phyloP scores from a whole-genome alignment of 2,113 vertebrate species.

The Lutjanus erythropterus region DNA sequence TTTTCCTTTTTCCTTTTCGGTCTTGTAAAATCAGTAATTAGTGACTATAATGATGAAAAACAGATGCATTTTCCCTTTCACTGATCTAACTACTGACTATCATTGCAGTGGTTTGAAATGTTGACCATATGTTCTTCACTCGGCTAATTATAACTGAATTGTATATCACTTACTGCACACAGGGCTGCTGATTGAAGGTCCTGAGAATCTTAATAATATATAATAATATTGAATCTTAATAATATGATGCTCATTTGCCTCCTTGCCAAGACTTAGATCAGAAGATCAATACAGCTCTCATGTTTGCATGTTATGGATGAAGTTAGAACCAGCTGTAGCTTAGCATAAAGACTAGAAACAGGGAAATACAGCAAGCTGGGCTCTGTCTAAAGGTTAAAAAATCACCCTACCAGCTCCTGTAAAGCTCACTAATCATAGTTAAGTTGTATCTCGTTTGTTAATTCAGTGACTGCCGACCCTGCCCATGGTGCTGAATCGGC shows the following conservation, averaged over 20 bases:
- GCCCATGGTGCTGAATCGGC: too few species aligned
- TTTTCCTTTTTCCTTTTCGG: neutral
- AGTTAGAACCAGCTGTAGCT: neutral
- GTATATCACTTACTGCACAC: neutral
- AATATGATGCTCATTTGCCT: neutral
- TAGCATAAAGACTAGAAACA: neutral
- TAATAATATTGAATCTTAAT: too few species aligned
- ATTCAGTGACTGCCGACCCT: too few species aligned
- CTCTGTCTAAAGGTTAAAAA: neutral
- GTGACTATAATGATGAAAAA: neutral
- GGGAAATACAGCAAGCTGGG: neutral
- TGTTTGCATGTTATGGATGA: neutral
- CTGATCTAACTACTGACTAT: constrained; percentile 1
- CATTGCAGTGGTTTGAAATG: neutral
- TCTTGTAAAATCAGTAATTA: neutral
- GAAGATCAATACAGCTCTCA: neutral
- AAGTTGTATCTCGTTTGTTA: neutral
- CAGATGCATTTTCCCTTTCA: neutral
- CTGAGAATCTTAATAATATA: neutral
- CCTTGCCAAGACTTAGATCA: neutral
- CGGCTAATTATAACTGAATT: neutral
- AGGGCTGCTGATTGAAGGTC: constrained; percentile 4
- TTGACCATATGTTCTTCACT: constrained; percentile 8
- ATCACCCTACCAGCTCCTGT: too few species aligned
- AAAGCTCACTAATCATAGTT: neutral